Conservation (phyloP, 1,140 invertebrate genomes). For the Heliconius hermathena region DNA sequence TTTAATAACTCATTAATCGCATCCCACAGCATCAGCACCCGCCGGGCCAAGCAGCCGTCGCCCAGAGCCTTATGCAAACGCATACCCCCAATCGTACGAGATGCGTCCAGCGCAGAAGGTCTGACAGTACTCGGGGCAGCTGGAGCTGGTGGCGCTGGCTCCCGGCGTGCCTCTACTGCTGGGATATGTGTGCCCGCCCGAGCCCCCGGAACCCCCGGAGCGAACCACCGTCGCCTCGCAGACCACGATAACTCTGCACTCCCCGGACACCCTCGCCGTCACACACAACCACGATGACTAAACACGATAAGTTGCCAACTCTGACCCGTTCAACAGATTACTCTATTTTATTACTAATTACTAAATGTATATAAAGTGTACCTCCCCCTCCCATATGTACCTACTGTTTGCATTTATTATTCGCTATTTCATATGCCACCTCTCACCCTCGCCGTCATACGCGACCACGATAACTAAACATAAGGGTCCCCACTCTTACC, state of each 20-base stretch:
- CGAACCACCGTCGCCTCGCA: conserved; percentile 62
- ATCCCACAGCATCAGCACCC: conserved; percentile 57
- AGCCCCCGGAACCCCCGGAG: conserved; percentile 44
- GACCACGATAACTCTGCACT: conserved; percentile 74
- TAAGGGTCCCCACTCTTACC: no score
- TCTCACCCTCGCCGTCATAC: no score
- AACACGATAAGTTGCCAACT: conserved; percentile 2
- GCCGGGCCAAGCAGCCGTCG: conserved; percentile 62
- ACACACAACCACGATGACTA: conserved; percentile 33
- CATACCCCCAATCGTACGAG: conserved; percentile 76
- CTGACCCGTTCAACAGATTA: background rate
- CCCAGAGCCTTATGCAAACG: conserved; percentile 74
- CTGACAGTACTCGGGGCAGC: conserved; percentile 63
- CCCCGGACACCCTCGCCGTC: conserved; percentile 63
- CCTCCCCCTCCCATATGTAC: background rate
- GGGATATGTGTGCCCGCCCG: conserved; percentile 61
- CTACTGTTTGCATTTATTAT: background rate
- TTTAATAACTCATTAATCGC: background rate
- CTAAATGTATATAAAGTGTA: background rate
- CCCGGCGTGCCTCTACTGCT: conserved; percentile 63
- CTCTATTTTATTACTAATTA: background rate
- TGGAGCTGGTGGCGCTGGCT: conserved; percentile 55
- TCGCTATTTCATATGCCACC: no score
- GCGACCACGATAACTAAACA: no score
- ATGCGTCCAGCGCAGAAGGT: conserved; percentile 76